Evolutionary conservation across 2,797 vertebrate genomes (phyloP).

Genomic region (Microctenopoma stevenorrisi): DNA sequence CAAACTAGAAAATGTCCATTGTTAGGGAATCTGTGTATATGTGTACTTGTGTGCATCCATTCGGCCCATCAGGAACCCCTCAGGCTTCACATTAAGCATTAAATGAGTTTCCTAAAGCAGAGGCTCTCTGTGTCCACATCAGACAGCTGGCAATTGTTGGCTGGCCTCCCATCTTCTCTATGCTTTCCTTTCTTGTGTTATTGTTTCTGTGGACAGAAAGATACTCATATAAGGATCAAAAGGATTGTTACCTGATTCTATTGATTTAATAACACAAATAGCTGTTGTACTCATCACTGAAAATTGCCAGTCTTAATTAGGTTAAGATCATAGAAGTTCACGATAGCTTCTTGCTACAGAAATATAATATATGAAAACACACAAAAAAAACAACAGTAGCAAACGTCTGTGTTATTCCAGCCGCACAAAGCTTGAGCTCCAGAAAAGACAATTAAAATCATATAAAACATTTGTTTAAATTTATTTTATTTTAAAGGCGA

Average conservation of each 20-base stretch:
- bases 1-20: constrained; percentile 44
- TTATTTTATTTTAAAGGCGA: background rate
- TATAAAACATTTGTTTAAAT: background rate
- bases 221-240: constrained; percentile 20
- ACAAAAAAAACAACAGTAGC: background rate
- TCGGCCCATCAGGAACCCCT: constrained; percentile 3
- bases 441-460: background rate
- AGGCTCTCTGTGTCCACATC: constrained; percentile 39
- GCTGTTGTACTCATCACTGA: constrained; percentile 9
- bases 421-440: background rate
- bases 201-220: constrained; percentile 1
- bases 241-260: background rate
- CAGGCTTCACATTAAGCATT: constrained; percentile 39
- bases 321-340: background rate
- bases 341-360: background rate
- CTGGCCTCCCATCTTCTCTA: constrained; percentile 16
- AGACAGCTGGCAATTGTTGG: constrained; percentile 50
- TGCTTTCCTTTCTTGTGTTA: constrained; percentile 7
- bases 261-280: constrained; percentile 20
- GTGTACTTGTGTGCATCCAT: constrained; percentile 8
- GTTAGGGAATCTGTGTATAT: constrained; percentile 15
- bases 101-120: constrained; percentile 52
- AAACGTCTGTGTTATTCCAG: background rate
- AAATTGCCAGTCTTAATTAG: constrained; percentile 15
- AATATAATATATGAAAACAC: background rate